These are phyloP conservation scores for Drosophila kanapiae DNA, from an alignment of 1,140 invertebrate species.

Conservation along the genomic window DNA sequence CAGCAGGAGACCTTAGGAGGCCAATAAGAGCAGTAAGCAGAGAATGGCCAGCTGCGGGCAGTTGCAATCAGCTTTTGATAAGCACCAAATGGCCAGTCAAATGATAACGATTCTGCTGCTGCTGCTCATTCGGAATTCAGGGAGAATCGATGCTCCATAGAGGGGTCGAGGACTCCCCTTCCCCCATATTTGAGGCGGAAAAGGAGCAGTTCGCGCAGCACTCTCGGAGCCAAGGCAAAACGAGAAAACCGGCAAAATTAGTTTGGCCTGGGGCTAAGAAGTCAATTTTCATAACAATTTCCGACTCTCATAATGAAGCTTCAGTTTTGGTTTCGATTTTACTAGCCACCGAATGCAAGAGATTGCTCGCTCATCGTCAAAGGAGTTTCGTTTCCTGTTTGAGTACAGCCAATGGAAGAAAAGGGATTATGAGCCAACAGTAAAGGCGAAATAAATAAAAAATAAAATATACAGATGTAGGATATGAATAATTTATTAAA, in stretches of 20 bases:
- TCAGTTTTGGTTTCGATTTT: slow-evolving; percentile 66
- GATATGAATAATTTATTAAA: not conserved
- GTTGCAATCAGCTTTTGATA: slow-evolving; percentile 82
- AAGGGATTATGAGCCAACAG: not conserved
- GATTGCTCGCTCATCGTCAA: not conserved
- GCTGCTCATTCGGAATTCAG: slow-evolving; percentile 42
- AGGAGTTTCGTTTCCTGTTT: slow-evolving; percentile 12
- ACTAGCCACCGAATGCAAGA: slow-evolving; percentile 32
- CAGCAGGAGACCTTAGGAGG: slow-evolving; percentile 12
- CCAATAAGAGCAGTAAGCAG: slow-evolving; percentile 19
- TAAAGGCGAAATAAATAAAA: not conserved
- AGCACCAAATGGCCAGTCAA: slow-evolving; percentile 81
- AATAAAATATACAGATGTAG: not conserved
- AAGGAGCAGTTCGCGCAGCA: slow-evolving; percentile 33
- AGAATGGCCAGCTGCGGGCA: slow-evolving; percentile 62
- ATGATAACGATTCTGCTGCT: slow-evolving; percentile 69
- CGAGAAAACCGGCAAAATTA: slow-evolving; percentile 65
- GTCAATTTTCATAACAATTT: slow-evolving; percentile 83
- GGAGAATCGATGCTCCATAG: slow-evolving; percentile 21
- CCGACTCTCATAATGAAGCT: slow-evolving; percentile 75
- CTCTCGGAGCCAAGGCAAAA: slow-evolving; percentile 15
- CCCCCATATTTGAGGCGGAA: slow-evolving; percentile 19
- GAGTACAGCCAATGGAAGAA: not conserved
- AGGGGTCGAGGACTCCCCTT: slow-evolving; percentile 2
- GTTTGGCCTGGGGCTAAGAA: slow-evolving; percentile 75